Evolutionary conservation across 2,113 vertebrate genomes (phyloP).

Genomic region (Ptyas mucosa): DNA sequence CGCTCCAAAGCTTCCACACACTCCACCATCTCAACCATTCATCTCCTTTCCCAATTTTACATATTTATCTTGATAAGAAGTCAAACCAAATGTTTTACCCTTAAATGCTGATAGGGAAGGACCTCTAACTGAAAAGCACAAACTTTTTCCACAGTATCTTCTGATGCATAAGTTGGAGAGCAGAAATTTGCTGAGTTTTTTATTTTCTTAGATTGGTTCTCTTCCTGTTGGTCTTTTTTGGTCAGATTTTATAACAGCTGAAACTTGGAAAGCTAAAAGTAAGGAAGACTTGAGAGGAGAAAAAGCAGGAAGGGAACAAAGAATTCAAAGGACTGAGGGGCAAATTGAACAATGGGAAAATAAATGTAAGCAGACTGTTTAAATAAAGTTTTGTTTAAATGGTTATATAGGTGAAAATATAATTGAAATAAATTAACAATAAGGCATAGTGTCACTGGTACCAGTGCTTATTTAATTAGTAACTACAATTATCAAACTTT

Average conservation of each 20-base stretch:
- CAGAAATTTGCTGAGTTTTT: neutral
- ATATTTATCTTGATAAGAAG: neutral
- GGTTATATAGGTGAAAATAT: neutral
- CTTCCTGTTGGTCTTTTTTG: neutral
- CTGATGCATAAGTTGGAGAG: neutral
- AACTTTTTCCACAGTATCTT: neutral
- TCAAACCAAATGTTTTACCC: neutral
- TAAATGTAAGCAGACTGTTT: neutral
- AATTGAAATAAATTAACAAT: neutral
- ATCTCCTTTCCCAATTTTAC: neutral
- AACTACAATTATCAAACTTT: neutral
- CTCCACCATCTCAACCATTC: neutral
- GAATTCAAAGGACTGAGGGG: neutral
- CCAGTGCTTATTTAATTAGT: neutral
- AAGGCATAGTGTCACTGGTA: neutral
- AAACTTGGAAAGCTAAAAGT: neutral
- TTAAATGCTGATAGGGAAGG: neutral
- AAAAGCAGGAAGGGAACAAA: neutral
- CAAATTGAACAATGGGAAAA: neutral
- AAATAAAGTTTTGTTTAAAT: neutral
- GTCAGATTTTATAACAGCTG: neutral
- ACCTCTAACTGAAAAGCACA: neutral
- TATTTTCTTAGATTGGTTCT: too few relatives aligned
- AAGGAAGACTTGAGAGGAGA: neutral
- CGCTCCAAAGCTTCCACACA: neutral